Evolutionary conservation across 2,797 vertebrate genomes (phyloP).

Genomic region (Kryptopterus vitreolus): DNA sequence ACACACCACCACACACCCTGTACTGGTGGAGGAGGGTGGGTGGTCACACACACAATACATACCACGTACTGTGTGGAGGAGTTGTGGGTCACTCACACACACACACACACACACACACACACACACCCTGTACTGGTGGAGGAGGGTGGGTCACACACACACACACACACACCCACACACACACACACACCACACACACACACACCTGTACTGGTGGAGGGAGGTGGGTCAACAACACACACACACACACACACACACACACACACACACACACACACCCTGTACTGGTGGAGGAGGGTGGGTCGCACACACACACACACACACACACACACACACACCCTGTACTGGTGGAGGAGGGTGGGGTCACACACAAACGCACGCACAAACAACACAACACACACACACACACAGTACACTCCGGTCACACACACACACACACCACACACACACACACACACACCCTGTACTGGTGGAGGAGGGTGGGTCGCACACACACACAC

Average conservation of each 20-base stretch:
- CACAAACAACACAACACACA: no score
- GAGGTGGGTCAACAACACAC: constrained; percentile 75
- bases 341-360: constrained; percentile 71
- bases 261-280: no score
- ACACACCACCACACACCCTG: no score
- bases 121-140: constrained; percentile 46
- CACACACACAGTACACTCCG: constrained; percentile 47
- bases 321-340: background rate
- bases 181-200: no score
- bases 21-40: no score
- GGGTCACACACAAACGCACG: constrained; percentile 60
- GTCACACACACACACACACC: constrained; percentile 21
- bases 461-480: constrained; percentile 69
- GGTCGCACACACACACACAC: constrained; percentile 48
- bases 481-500: constrained; percentile 71
- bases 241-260: background rate
- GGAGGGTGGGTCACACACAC: constrained; percentile 71
- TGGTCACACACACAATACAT: no score
- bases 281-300: constrained; percentile 71
- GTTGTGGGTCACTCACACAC: constrained; percentile 73
- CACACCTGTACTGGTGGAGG: constrained; percentile 51
- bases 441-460: constrained; percentile 57
- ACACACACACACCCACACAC: background rate
- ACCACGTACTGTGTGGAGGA: no score
- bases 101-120: background rate